A percentile compares a stretch with the other conserved stretches of the same genome.
Conservation (phyloP, 2,888 invertebrate genomes). For the Papilio demoleus region DNA sequence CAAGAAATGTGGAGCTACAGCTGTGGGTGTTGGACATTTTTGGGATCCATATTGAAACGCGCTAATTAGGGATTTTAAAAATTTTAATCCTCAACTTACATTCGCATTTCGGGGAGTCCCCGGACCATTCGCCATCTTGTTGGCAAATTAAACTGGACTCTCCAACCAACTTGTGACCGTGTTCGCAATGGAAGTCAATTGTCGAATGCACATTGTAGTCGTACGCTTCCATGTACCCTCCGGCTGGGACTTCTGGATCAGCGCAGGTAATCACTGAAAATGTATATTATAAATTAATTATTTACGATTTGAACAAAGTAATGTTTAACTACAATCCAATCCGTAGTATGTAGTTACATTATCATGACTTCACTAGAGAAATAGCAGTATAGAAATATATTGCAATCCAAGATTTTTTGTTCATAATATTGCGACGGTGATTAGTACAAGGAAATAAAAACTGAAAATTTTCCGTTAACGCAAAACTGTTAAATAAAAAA, state of each 20-base stretch:
- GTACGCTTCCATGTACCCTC: slow-evolving; percentile 94
- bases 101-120: slow-evolving; percentile 91
- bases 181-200: slow-evolving; percentile 94
- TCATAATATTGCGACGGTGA: too few species aligned
- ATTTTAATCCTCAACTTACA: slow-evolving; percentile 83
- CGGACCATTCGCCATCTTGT: slow-evolving; percentile 92
- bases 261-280: slow-evolving; percentile 91
- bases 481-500: too few species aligned
- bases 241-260: slow-evolving; percentile 93
- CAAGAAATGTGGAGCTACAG: too few species aligned
- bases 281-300: background rate
- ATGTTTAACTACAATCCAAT: too few species aligned
- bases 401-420: too few species aligned
- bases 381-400: too few species aligned
- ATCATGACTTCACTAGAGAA: too few species aligned
- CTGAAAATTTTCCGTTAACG: too few species aligned
- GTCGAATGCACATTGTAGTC: slow-evolving; percentile 94
- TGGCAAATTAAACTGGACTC: slow-evolving; percentile 88
- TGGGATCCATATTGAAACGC: too few species aligned
- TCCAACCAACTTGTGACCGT: slow-evolving; percentile 91
- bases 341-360: too few species aligned
- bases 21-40: too few species aligned
- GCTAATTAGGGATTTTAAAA: background rate
- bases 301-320: background rate
- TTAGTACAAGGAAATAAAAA: too few species aligned